Evolutionary conservation across 2,797 vertebrate genomes (phyloP).

Genomic region (Acomys russatus): DNA sequence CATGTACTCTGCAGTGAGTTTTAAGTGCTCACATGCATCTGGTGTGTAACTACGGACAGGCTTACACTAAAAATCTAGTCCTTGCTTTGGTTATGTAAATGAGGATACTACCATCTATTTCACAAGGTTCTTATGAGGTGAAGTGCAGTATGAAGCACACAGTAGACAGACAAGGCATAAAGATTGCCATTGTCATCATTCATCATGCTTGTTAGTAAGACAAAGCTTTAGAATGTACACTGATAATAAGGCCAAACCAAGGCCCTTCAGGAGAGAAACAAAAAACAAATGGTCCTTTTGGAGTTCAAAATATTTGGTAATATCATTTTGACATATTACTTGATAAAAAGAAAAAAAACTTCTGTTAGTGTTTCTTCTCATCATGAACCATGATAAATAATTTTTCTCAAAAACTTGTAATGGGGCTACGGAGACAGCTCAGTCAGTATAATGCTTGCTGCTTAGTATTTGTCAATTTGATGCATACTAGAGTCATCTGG

Average conservation of each 20-base stretch:
- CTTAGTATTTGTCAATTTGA: background rate
- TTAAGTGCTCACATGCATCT: background rate
- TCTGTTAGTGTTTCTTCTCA: conserved; percentile 51
- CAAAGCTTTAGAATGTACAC: conserved; percentile 50
- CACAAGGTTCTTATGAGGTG: conserved; percentile 12
- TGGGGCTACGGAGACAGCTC: background rate
- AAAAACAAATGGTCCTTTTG: conserved; percentile 36
- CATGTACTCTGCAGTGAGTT: conserved; percentile 52
- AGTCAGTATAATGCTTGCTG: background rate
- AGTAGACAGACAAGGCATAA: conserved; percentile 48
- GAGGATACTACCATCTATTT: background rate
- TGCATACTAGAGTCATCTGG: background rate
- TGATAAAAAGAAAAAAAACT: conserved; percentile 35
- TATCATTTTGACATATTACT: conserved; percentile 54
- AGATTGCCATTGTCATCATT: conserved; percentile 41
- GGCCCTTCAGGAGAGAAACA: conserved; percentile 51
- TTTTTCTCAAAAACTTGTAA: conserved; percentile 12
- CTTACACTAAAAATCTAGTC: conserved; percentile 54
- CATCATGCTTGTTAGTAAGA: conserved; percentile 34
- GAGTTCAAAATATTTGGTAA: conserved; percentile 64
- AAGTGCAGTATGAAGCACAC: conserved; percentile 21
- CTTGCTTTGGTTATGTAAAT: conserved; percentile 67
- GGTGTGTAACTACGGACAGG: background rate
- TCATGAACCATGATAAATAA: conserved; percentile 51
- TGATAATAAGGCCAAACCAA: conserved; percentile 52